phyloP scores from a whole-genome alignment of 2,888 invertebrate species.

The Meloe dianella region DNA sequence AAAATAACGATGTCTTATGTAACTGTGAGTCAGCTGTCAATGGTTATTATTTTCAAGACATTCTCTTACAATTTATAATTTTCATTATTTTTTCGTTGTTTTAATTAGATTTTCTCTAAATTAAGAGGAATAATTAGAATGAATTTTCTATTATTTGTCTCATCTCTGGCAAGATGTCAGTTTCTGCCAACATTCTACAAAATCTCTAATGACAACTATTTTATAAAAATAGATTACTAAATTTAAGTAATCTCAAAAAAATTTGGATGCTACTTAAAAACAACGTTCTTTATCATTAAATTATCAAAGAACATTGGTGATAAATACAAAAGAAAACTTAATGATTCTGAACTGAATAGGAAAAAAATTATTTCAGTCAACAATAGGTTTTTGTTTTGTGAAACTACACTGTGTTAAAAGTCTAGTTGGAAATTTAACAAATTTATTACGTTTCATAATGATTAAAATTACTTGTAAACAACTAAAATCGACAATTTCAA shows the following conservation, averaged over 20 bases:
- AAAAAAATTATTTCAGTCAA: neutral
- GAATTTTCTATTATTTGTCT: neutral
- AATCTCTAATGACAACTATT: neutral
- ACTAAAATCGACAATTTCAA: neutral
- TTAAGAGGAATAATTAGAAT: neutral
- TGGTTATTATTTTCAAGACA: neutral
- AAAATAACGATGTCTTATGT: neutral
- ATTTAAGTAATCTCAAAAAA: neutral
- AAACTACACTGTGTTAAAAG: neutral
- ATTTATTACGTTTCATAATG: neutral
- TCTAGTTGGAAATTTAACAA: neutral
- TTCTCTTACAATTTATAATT: neutral
- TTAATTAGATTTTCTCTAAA: neutral
- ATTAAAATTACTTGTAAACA: neutral
- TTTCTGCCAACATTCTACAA: conserved; percentile 4
- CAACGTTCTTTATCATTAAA: neutral
- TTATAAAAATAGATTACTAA: conserved; percentile 8
- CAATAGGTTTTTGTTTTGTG: neutral
- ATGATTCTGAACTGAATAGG: neutral
- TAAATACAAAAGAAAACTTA: neutral
- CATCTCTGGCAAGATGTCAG: neutral
- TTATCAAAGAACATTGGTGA: neutral
- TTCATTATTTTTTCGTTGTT: neutral
- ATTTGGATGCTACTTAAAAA: neutral
- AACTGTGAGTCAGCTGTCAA: neutral